Evolutionary conservation across 2,888 invertebrate genomes (phyloP).

Genomic region (Campaea margaritaria): DNA sequence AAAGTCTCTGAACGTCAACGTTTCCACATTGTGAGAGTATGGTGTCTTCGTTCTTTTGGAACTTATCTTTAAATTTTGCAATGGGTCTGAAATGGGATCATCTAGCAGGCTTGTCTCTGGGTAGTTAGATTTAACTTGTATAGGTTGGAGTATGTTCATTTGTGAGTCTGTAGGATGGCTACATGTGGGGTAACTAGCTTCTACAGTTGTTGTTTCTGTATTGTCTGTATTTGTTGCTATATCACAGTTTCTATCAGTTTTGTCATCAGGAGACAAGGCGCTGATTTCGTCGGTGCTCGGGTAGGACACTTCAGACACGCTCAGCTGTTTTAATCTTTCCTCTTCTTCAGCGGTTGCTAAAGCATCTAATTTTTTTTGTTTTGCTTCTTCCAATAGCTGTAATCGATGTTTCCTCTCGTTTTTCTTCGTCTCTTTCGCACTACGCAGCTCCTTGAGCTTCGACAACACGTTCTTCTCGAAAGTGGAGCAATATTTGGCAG

Average conservation of each 20-base stretch:
- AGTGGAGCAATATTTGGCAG: constrained; percentile 86
- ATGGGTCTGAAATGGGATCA: constrained; percentile 71
- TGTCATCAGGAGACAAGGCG: constrained; percentile 81
- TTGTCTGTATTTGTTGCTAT: constrained; percentile 57
- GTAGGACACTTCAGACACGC: constrained; percentile 85
- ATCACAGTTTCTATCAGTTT: constrained; percentile 71
- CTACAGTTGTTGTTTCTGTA: constrained; percentile 47
- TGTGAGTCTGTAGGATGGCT: constrained; percentile 60
- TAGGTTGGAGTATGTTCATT: constrained; percentile 75
- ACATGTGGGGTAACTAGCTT: constrained; percentile 53
- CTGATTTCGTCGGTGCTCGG: constrained; percentile 86
- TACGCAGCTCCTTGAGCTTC: constrained; percentile 89
- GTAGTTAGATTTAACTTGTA: constrained; percentile 70
- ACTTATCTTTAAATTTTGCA: constrained; percentile 68
- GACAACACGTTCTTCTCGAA: constrained; percentile 90
- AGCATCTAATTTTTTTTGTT: constrained; percentile 82
- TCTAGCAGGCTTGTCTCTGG: constrained; percentile 71
- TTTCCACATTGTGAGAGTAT: constrained; percentile 72
- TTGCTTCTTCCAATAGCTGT: constrained; percentile 84
- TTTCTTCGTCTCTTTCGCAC: constrained; percentile 86
- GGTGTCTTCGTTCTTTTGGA: constrained; percentile 65
- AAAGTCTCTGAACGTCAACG: constrained; percentile 90
- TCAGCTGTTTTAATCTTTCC: constrained; percentile 84
- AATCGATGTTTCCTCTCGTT: constrained; percentile 87
- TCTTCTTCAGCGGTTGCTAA: constrained; percentile 79